Evolutionary conservation across 2,113 vertebrate species (phyloP).

Genomic region (Neolamprologus hecqui): DNA sequence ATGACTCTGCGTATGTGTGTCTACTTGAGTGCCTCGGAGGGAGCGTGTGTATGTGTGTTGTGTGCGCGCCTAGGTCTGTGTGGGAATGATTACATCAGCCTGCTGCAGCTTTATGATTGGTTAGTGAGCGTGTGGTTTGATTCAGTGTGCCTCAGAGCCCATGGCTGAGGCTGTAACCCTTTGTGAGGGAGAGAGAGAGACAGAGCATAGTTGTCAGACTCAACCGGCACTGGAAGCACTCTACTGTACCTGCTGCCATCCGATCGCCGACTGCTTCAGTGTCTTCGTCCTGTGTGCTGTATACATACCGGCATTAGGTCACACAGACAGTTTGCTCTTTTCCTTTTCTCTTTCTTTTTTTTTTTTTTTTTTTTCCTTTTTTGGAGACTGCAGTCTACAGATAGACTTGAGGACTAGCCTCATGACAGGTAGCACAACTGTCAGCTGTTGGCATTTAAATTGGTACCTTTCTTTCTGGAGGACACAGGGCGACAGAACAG

Average conservation of each 20-base stretch:
- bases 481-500: constrained; percentile 2
- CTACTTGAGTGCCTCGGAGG: constrained; percentile 15
- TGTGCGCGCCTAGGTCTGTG: not conserved
- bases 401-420: constrained; percentile 35
- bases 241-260: constrained; percentile 54
- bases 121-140: constrained; percentile 67
- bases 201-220: constrained; percentile 66
- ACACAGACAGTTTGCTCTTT: not conserved
- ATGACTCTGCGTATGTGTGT: constrained; percentile 60
- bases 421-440: constrained; percentile 51
- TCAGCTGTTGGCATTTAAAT: constrained; percentile 28
- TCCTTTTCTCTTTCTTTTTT: not conserved
- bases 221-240: constrained; percentile 45
- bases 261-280: constrained; percentile 15
- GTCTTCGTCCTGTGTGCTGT: constrained; percentile 7
- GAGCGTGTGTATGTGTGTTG: not conserved
- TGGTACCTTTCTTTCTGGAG: constrained; percentile 21
- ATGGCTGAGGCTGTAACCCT: constrained; percentile 68
- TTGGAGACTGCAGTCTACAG: not conserved
- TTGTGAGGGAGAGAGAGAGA: constrained; percentile 51
- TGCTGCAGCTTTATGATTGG: constrained; percentile 66
- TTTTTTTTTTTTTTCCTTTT: not conserved
- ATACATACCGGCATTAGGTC: constrained; percentile 12
- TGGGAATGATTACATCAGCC: constrained; percentile 53
- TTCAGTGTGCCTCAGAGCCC: constrained; percentile 66